Percentiles rank a stretch among this genome's conserved stretches.
Conservation (phyloP, 2,797 vertebrate genomes). For the Coccyzus lansbergi region DNA sequence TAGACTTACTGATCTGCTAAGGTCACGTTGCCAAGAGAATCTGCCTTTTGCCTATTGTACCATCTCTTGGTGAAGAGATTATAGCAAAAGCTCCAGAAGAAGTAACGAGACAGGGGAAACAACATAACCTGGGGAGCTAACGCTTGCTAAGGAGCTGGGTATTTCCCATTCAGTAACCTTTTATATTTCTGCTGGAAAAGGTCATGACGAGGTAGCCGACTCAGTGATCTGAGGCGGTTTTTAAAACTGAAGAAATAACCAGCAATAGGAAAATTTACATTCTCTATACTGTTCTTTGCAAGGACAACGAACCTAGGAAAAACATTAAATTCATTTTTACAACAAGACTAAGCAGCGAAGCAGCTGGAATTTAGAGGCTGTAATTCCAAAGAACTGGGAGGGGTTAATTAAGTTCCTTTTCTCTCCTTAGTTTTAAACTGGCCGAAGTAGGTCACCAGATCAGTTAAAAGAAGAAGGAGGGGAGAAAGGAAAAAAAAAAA, state of each 20-base stretch:
- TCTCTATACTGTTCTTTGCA: background rate
- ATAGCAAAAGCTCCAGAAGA: background rate
- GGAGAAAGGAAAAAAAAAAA: too few species aligned
- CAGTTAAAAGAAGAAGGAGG: background rate
- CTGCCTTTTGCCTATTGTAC: background rate
- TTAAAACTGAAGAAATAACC: background rate
- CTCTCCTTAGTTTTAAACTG: background rate
- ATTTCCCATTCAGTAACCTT: background rate
- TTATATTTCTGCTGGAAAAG: background rate
- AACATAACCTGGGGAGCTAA: background rate
- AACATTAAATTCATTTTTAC: background rate
- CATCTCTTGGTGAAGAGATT: background rate
- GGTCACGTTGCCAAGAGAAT: background rate
- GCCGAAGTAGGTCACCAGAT: background rate
- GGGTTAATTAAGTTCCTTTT: background rate
- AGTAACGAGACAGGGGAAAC: background rate
- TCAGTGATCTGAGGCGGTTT: background rate
- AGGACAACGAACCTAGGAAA: background rate
- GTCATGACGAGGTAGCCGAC: background rate
- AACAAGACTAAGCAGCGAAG: background rate
- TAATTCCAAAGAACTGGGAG: background rate
- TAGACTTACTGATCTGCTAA: background rate
- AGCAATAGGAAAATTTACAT: background rate
- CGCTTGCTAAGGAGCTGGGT: background rate
- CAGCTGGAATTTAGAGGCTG: background rate